These are phyloP conservation scores for Oophaga pumilio DNA, from an alignment of 2,113 vertebrate genomes.

Conservation along the genomic window DNA sequence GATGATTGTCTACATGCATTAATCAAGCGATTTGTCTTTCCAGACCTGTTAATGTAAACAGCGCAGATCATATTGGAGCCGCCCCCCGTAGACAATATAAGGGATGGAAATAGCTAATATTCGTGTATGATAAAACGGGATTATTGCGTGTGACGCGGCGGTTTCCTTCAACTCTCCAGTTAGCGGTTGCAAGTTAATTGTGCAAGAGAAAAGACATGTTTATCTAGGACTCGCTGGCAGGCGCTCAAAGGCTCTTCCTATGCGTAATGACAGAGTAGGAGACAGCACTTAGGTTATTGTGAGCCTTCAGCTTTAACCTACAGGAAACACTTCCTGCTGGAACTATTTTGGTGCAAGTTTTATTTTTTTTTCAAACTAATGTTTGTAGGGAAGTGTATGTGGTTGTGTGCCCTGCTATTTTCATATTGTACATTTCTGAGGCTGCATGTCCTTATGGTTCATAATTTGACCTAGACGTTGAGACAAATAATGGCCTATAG, in stretches of 20 bases:
- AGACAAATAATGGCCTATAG: too few relatives aligned
- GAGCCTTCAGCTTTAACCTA: conserved; percentile 17
- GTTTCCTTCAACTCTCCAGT: not conserved
- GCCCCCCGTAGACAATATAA: not conserved
- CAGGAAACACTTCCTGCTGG: conserved; percentile 40
- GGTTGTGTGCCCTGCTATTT: too few relatives aligned
- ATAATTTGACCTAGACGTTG: too few relatives aligned
- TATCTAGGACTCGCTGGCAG: conserved; percentile 17
- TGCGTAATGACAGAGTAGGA: conserved; percentile 45
- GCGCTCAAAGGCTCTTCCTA: not conserved
- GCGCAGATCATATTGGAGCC: not conserved
- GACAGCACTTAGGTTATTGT: not conserved
- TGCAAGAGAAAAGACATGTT: not conserved
- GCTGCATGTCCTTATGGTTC: too few relatives aligned
- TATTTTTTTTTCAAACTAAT: not conserved
- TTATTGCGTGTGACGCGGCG: not conserved
- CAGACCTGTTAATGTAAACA: conserved; percentile 18
- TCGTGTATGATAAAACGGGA: rapidly evolving
- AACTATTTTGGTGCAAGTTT: conserved; percentile 25
- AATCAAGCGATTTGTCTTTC: not conserved
- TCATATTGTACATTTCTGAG: too few relatives aligned
- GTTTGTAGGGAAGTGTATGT: not conserved
- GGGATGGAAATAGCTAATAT: not conserved
- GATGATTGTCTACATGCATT: conserved; percentile 23
- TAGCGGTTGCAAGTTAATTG: conserved; percentile 17